A percentile compares a stretch with the other conserved stretches of the same genome.
Evolutionary conservation across 2,888 invertebrate species (phyloP).

Genomic region (Ichneumoninae sp.): DNA sequence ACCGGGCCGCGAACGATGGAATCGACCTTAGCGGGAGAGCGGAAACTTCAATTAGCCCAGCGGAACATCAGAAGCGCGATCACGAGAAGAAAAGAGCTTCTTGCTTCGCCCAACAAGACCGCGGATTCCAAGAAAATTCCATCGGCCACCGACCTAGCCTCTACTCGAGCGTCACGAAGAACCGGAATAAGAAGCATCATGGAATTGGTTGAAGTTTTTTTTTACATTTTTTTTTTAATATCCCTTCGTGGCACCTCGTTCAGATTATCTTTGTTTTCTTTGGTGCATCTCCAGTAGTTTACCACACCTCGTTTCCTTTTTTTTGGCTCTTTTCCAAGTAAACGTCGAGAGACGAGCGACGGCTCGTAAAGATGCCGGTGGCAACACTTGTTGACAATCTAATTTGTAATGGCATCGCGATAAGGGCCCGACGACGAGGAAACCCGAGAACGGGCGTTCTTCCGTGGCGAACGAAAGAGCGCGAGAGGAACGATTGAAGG

Average conservation of each 20-base stretch:
- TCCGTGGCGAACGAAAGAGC: conserved; percentile 33
- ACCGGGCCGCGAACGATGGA: conserved; percentile 9
- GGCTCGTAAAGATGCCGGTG: not conserved
- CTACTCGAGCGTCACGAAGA: conserved; percentile 4
- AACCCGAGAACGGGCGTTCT: conserved; percentile 33
- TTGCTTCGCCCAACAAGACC: conserved; percentile 10
- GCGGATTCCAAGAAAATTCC: conserved; percentile 36
- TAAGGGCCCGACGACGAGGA: conserved; percentile 65
- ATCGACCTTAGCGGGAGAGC: conserved; percentile 43
- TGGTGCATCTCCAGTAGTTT: not conserved
- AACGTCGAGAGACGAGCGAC: not conserved
- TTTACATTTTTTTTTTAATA: not conserved
- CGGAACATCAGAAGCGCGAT: conserved; percentile 38
- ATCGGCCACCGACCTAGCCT: conserved; percentile 20
- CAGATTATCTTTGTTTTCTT: not conserved
- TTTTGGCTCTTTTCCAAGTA: not conserved
- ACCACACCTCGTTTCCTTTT: not conserved
- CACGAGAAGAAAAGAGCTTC: conserved; percentile 25
- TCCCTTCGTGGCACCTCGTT: conserved; percentile 5
- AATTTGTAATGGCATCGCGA: conserved; percentile 77
- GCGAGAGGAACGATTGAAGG: conserved; percentile 39
- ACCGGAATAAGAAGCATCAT: not conserved
- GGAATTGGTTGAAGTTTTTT: conserved; percentile 32
- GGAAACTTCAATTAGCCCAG: conserved; percentile 56
- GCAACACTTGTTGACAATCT: conserved; percentile 74